Conservation (phyloP, 53 echinoderm and acorn worm genomes). For the Apostichopus leukothele region DNA sequence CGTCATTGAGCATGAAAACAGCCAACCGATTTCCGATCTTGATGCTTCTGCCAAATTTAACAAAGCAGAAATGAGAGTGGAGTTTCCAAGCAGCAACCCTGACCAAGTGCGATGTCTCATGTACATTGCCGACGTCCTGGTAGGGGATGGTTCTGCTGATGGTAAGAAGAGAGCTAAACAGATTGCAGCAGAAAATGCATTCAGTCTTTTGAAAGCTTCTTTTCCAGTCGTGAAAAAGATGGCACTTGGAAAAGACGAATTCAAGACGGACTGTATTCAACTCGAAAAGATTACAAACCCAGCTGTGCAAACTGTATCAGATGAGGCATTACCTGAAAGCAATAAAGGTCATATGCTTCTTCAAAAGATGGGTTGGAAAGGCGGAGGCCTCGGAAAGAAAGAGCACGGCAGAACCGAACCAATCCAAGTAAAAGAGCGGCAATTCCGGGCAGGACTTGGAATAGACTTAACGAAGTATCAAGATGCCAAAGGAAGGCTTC, state of each 20-base stretch:
- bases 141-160: background rate
- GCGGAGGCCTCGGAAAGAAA: slow-evolving; percentile 30
- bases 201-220: background rate
- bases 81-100: background rate
- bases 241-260: background rate
- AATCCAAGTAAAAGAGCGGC: background rate
- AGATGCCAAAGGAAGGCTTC: slow-evolving; percentile 1
- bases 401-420: slow-evolving; percentile 2
- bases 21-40: background rate
- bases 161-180: background rate
- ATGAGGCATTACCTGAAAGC: slow-evolving; percentile 2
- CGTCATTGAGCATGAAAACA: background rate
- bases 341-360: slow-evolving; percentile 30
- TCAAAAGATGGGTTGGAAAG: slow-evolving; percentile 38
- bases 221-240: background rate
- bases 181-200: slow-evolving; percentile 11
- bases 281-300: background rate
- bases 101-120: background rate
- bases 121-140: background rate
- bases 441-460: slow-evolving; percentile 20
- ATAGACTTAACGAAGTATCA: slow-evolving; percentile 13
- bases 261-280: background rate
- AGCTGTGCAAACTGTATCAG: background rate
- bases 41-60: background rate
- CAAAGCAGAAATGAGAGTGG: background rate